A percentile compares a stretch with the other conserved stretches of the same genome.
phyloP scores from a whole-genome alignment of 2,888 invertebrate species.

The Tetrapedia diversipes region DNA sequence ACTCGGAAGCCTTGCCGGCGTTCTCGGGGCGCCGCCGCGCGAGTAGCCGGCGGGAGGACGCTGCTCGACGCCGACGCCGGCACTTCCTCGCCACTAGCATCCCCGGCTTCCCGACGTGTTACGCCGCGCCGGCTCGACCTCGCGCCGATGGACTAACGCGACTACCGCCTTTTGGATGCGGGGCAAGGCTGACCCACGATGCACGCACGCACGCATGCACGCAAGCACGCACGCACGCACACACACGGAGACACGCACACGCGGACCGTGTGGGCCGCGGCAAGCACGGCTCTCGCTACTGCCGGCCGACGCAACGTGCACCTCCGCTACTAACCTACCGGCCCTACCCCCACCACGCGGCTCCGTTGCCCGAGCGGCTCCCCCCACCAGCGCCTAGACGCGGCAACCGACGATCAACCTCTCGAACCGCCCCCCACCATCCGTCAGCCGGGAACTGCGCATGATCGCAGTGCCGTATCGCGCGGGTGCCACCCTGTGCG shows the following conservation, averaged over 20 bases:
- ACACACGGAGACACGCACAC: constrained; percentile 18
- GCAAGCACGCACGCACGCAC: constrained; percentile 34
- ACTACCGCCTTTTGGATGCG: constrained; percentile 46
- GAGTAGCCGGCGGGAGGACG: constrained; percentile 66
- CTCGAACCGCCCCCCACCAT: constrained; percentile 63
- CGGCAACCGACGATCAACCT: constrained; percentile 61
- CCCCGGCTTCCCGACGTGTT: constrained; percentile 39
- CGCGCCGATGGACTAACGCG: constrained; percentile 45
- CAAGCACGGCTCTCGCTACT: constrained; percentile 80
- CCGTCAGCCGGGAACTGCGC: constrained; percentile 38
- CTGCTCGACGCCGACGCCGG: constrained; percentile 67
- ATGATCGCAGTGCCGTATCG: constrained; percentile 61
- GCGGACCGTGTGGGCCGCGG: constrained; percentile 76
- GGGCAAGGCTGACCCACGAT: constrained; percentile 62
- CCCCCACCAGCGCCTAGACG: constrained; percentile 21
- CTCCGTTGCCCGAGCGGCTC: background rate
- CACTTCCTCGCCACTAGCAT: constrained; percentile 62
- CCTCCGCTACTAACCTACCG: constrained; percentile 78
- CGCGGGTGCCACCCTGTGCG: background rate
- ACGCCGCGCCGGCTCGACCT: constrained; percentile 34
- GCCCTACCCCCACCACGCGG: constrained; percentile 25
- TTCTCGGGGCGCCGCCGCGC: constrained; percentile 59
- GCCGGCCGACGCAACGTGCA: constrained; percentile 81
- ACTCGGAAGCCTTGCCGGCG: constrained; percentile 61
- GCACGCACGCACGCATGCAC: constrained; percentile 34